Base-by-base conservation (phyloP, 2,888 invertebrate genomes). In the Hydriomena furcata region DNA sequence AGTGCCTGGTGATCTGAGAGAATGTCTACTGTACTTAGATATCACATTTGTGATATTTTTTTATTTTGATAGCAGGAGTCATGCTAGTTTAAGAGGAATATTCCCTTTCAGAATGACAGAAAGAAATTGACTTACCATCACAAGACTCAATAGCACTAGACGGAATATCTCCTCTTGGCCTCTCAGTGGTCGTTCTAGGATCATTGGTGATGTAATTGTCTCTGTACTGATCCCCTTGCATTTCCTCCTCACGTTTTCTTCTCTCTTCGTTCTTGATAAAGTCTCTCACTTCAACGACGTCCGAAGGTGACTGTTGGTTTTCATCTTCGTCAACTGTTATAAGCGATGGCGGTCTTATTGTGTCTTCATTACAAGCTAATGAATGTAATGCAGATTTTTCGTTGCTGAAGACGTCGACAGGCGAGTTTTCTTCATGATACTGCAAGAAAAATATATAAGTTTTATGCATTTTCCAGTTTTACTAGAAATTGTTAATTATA, bases 351-450 rank as follows among this genome's bases (percentile, higher is more conserved):
- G 79, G 79, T 52, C 61, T 72, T 1, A 79, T 57, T 0, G 67
- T 60, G 55, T 73, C 66, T 45, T 76, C 66, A 49, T 71, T 84
- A 59, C 93, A 93, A 52, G 82, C 87, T 32, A 92, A 77, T 11
- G 91, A 82, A 34, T 90, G 87, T 21, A 92, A 65, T 0, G 92
- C 91, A 30, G 85, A 85, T 32, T 74, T 79, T 56, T 92, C 79
- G 36, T 81, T 90, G 11, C 81, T 82, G 49, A 91, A 92, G 8
- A 93, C 79, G 71, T 92, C 90, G 27, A 93, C 80, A 5, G 86
- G 86, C 34, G 92, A 91, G 52, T 91, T 91, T 71, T 92, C 91
- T 76, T 93, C 93, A 48, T 92, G 92, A 58, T 91, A 91, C 94
- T 94, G 76, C 35, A 58, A 17, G 17, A 17, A 50, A 35, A 8